Evolutionary conservation across 2,797 vertebrate genomes (phyloP).

Genomic region (Lacerta bilineata): DNA sequence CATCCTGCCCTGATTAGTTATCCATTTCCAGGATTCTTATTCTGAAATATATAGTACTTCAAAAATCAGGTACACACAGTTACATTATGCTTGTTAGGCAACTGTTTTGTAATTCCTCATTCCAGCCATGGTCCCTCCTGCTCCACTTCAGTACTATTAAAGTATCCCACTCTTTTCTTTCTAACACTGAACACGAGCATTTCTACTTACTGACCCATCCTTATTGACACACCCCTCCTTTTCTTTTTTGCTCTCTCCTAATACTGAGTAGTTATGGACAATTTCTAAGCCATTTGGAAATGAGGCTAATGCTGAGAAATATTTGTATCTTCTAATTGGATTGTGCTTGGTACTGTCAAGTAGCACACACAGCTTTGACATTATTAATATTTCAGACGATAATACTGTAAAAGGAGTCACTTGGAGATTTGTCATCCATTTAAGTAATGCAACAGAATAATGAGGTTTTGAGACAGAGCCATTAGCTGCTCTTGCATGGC

Average conservation of each 20-base stretch:
- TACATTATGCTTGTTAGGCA: not conserved
- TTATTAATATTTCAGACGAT: conserved; percentile 23
- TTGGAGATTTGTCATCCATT: conserved; percentile 16
- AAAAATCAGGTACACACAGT: not conserved
- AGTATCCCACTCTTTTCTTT: not conserved
- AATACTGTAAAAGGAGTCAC: not conserved
- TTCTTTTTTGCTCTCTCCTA: not conserved
- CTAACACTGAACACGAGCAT: not conserved
- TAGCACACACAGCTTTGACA: not conserved
- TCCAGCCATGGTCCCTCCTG: no score
- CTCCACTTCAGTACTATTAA: not conserved
- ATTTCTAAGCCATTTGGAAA: conserved; percentile 12
- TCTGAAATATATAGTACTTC: not conserved
- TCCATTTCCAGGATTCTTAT: not conserved
- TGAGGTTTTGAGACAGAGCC: not conserved
- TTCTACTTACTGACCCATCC: not conserved
- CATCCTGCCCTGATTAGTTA: not conserved
- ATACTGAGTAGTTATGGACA: not conserved
- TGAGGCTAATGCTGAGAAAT: not conserved
- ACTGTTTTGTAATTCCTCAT: not conserved
- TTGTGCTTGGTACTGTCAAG: not conserved
- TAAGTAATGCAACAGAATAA: not conserved
- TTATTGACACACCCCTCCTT: no score
- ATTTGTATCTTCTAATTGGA: not conserved
- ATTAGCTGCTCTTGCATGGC: not conserved